These are phyloP conservation scores for Suricata suricatta DNA, from an alignment of 2,113 vertebrate species.

Conservation along the genomic window DNA sequence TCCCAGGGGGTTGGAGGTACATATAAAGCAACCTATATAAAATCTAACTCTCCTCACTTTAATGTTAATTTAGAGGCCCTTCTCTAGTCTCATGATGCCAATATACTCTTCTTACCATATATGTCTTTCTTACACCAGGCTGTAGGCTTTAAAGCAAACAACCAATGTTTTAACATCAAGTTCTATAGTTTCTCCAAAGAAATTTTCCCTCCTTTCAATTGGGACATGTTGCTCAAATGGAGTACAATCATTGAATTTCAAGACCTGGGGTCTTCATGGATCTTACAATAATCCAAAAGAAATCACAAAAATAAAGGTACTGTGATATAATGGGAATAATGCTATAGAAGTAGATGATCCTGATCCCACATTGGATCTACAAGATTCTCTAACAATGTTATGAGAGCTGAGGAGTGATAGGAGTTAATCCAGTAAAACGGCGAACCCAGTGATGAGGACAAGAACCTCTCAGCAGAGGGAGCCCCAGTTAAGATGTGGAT, in stretches of 20 bases:
- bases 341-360: background rate
- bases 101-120: background rate
- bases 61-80: background rate
- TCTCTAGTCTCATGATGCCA: background rate
- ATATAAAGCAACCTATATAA: background rate
- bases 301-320: background rate
- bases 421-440: too few relatives aligned
- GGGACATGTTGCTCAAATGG: background rate
- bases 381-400: background rate
- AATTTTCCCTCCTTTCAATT: rapidly evolving
- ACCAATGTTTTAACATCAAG: background rate
- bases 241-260: background rate
- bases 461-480: background rate
- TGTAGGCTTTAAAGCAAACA: background rate
- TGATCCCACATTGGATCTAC: too few relatives aligned
- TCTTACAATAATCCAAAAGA: background rate
- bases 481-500: rapidly evolving
- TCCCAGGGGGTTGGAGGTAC: background rate
- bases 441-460: rapidly evolving
- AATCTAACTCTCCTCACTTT: background rate
- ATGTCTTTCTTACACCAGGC: background rate
- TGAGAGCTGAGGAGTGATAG: background rate
- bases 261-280: background rate
- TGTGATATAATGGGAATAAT: background rate
- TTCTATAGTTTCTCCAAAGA: background rate